Base-by-base conservation (phyloP, 2,113 vertebrate species). In the Xyrauchen texanus region DNA sequence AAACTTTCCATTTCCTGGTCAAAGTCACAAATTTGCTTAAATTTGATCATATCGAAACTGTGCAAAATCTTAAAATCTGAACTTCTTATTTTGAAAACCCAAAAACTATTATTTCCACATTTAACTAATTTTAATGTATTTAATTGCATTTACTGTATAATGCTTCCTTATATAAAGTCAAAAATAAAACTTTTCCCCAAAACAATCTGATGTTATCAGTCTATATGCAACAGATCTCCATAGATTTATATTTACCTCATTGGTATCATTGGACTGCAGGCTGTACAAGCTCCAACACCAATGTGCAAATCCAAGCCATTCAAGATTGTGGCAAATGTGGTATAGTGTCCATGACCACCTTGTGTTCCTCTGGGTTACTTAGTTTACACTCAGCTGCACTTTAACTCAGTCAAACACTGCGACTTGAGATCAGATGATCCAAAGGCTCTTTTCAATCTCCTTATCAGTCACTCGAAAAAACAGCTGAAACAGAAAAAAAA, bases 311-410 rank as follows among this genome's bases (percentile, higher is more conserved):
- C 90, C 90, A 85, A 86, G 84, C 91, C 89, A 85, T 86, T 76
- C 78, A 80, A 83, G 86, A 83, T 84, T 88, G 89, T 83, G 83
- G 49, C 83, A 77, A 87, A 84, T 83, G 79, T 83, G 74, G 82
- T 85, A 75, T 75, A 80, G 76, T 87, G 89, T 92, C 91, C 93
- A 93, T 93, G 87, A 85, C 90, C 85, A 83, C 88, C 88, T 91
- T 83, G 88, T 83, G 89, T 91, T 89, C 88, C 87, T 91, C 85
- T 73, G 67, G 84, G 85, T 64, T 90, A 88, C 82, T 77, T 72
- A 72, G 7, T 81, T 86, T 75, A 52, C 49, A 82, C 61, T 83
- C 55, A 63, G 76, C 66, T 57, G 15, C 21, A 67, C 73, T n/a
- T 34, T 34, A 34, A 1, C 21, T 34, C 21, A 34, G 21, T 34